Conservation (phyloP, 2,888 invertebrate species). For the Tenthredo amoena region DNA sequence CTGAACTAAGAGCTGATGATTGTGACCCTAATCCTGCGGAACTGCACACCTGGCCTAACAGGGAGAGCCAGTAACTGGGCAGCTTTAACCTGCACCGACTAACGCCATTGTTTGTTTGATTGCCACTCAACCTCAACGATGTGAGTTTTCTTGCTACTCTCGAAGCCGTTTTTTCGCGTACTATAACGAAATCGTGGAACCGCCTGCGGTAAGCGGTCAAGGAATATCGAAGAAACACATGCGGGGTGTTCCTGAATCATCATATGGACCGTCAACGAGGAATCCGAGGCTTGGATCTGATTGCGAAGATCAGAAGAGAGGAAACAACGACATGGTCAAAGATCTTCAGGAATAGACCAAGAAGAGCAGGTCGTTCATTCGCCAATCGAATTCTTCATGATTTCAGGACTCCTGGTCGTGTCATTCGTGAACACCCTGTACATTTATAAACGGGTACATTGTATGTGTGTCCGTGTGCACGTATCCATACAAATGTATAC, state of each 20-base stretch:
- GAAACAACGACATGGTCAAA: not conserved
- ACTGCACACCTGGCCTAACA: slow-evolving; percentile 23
- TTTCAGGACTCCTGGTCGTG: not conserved
- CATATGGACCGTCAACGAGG: not conserved
- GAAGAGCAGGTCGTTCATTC: not conserved
- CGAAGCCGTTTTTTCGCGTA: slow-evolving; percentile 6
- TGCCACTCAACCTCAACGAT: slow-evolving; percentile 22
- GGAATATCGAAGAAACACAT: not conserved
- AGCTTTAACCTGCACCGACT: not conserved
- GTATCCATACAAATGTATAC: not conserved
- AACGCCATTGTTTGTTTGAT: slow-evolving; percentile 41
- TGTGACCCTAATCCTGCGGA: not conserved
- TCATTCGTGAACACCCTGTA: slow-evolving; percentile 27
- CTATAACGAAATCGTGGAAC: slow-evolving; percentile 33
- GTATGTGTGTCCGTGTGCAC: not conserved
- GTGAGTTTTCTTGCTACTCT: slow-evolving; percentile 13
- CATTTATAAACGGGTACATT: slow-evolving; percentile 13
- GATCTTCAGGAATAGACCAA: not conserved
- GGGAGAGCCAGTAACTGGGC: not conserved
- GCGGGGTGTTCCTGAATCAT: not conserved
- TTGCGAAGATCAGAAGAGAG: not conserved
- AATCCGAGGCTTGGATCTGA: not conserved
- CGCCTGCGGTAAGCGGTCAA: slow-evolving; percentile 8
- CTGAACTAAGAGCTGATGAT: not conserved
- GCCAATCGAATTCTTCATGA: not conserved